Evolutionary conservation across 1,140 invertebrate genomes (phyloP).

Genomic region (Lepidurus arcticus): DNA sequence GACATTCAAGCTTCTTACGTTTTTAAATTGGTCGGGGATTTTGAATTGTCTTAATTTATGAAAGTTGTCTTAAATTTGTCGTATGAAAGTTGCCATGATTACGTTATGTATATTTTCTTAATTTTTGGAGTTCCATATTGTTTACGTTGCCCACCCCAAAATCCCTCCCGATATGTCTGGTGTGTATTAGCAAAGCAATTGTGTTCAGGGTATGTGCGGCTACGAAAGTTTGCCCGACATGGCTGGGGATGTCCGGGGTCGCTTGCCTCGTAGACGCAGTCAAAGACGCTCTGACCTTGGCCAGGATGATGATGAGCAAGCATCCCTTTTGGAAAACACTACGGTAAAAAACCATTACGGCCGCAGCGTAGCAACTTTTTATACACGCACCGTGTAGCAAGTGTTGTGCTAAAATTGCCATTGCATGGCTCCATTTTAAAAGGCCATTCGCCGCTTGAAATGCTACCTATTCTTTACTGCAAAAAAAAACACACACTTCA

Average conservation of each 20-base stretch:
- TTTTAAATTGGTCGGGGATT: too few relatives aligned
- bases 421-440: too few relatives aligned
- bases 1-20: too few relatives aligned
- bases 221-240: slow-evolving; percentile 7
- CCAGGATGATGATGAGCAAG: slow-evolving; percentile 21
- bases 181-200: neutral
- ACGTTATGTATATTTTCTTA: too few relatives aligned
- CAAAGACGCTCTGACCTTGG: neutral
- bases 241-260: slow-evolving; percentile 10
- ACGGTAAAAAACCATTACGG: neutral
- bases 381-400: neutral
- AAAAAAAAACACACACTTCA: too few relatives aligned
- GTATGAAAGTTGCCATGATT: too few relatives aligned
- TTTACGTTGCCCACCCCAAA: neutral
- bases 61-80: too few relatives aligned
- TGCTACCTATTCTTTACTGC: too few relatives aligned
- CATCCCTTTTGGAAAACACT: neutral
- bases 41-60: too few relatives aligned
- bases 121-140: neutral
- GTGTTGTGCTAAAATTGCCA: too few relatives aligned
- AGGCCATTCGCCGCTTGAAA: too few relatives aligned
- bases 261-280: slow-evolving; percentile 1
- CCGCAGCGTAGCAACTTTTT: neutral
- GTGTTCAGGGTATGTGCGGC: neutral
- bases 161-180: neutral